Percentiles rank a stretch among this genome's conserved stretches.
These are phyloP conservation scores for Drosophila mulleri DNA, from an alignment of 2,888 invertebrate species.

Conservation along the genomic window DNA sequence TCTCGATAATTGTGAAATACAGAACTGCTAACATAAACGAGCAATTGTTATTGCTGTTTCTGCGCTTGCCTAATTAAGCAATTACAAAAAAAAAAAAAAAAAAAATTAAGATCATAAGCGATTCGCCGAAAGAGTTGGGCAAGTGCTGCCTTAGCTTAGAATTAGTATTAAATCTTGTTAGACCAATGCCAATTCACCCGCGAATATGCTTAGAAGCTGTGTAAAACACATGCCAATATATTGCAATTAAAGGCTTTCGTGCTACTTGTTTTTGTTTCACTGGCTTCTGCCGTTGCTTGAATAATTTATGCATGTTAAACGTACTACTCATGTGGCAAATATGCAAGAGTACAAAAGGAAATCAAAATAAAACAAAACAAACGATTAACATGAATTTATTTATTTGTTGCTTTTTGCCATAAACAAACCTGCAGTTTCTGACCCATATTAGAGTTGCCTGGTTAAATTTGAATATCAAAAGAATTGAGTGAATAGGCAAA, in stretches of 20 bases:
- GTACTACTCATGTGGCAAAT: constrained; percentile 35
- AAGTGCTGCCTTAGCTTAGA: constrained; percentile 5
- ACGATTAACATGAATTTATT: constrained; percentile 71
- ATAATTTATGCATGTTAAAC: constrained; percentile 63
- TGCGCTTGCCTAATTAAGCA: constrained; percentile 13
- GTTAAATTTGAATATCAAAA: constrained; percentile 70
- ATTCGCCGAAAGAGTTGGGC: constrained; percentile 39
- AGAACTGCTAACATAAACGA: constrained; percentile 15
- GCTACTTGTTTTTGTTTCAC: constrained; percentile 39
- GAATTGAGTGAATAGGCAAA: constrained; percentile 53
- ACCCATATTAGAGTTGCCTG: constrained; percentile 69
- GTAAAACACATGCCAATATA: constrained; percentile 15
- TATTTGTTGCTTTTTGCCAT: constrained; percentile 34
- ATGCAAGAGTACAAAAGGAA: constrained; percentile 24
- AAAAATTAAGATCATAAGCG: constrained; percentile 21
- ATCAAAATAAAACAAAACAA: constrained; percentile 46
- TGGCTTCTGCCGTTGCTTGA: constrained; percentile 48
- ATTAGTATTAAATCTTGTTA: constrained; percentile 20
- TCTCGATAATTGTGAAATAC: constrained; percentile 27
- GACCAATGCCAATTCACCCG: constrained; percentile 15
- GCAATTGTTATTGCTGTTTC: constrained; percentile 1
- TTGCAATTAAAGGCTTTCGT: constrained; percentile 27
- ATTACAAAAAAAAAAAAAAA: constrained; percentile 2
- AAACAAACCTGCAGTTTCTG: constrained; percentile 74
- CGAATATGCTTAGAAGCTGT: neutral